phyloP scores from a whole-genome alignment of 2,797 vertebrate genomes.

The Oceanodroma leucorhoa region DNA sequence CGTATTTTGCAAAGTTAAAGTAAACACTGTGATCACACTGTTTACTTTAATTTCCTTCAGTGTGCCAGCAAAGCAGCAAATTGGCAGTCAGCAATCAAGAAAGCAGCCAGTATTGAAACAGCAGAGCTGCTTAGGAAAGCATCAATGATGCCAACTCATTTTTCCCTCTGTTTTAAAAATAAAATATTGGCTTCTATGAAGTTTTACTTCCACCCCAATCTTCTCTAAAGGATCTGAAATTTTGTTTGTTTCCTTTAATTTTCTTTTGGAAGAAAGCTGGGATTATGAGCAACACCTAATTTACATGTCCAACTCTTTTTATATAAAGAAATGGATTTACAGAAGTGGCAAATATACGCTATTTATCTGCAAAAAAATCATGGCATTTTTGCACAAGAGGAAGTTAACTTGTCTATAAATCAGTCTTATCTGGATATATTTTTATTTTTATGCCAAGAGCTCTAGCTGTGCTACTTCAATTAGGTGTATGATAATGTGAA shows the following conservation, averaged over 20 bases:
- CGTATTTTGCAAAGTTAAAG: conserved; percentile 67
- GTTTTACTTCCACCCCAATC: conserved; percentile 19
- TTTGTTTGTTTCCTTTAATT: neutral
- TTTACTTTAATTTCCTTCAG: conserved; percentile 70
- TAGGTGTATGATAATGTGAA: neutral
- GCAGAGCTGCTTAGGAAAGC: conserved; percentile 63
- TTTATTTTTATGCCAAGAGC: neutral
- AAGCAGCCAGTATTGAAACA: conserved; percentile 57
- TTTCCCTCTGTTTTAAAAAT: conserved; percentile 46
- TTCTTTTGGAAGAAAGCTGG: neutral
- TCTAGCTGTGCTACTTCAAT: neutral
- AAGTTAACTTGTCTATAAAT: conserved; percentile 23
- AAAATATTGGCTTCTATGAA: conserved; percentile 49
- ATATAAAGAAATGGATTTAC: neutral
- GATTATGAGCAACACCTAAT: neutral
- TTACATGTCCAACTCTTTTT: neutral
- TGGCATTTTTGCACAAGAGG: neutral
- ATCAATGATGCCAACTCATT: conserved; percentile 49
- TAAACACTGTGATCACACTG: conserved; percentile 70
- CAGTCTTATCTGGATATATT: neutral
- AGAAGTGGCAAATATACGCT: neutral
- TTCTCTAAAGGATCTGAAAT: conserved; percentile 7
- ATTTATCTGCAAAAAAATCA: conserved; percentile 6
- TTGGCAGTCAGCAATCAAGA: conserved; percentile 68
- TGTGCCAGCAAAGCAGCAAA: conserved; percentile 68